Evolutionary conservation across 2,797 vertebrate genomes (phyloP).

Genomic region (Gallinago stenura): DNA sequence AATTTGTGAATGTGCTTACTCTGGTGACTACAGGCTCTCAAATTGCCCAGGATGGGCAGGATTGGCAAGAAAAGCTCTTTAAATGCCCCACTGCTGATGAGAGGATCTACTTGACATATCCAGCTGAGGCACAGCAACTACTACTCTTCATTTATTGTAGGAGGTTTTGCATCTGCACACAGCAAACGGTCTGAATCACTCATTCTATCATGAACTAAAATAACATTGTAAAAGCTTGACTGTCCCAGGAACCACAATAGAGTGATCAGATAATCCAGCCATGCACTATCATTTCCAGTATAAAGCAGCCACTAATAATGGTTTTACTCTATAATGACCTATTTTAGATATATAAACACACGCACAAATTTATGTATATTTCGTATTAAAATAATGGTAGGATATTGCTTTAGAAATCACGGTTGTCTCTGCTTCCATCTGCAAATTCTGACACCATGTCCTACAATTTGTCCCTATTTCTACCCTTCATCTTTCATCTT

Average conservation of each 20-base stretch:
- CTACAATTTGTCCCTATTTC: neutral
- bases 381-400: neutral
- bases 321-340: neutral
- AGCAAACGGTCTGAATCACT: neutral
- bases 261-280: neutral
- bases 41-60: neutral
- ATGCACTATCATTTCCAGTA: neutral
- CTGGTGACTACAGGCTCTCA: neutral
- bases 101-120: neutral
- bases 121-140: neutral
- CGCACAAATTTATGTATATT: neutral
- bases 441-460: neutral
- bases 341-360: neutral
- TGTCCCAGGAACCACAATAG: neutral
- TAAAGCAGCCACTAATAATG: neutral
- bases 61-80: neutral
- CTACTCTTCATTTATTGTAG: neutral
- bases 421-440: neutral
- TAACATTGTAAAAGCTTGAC: neutral
- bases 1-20: neutral
- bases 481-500: neutral
- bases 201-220: neutral
- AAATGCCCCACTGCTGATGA: neutral
- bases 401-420: neutral
- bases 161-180: slow-evolving; percentile 1